Evolutionary conservation across 2,113 vertebrate species (phyloP), one percentile per base, ranked within the genome.

Genomic region (Leptobrachium ailaonicum): DNA sequence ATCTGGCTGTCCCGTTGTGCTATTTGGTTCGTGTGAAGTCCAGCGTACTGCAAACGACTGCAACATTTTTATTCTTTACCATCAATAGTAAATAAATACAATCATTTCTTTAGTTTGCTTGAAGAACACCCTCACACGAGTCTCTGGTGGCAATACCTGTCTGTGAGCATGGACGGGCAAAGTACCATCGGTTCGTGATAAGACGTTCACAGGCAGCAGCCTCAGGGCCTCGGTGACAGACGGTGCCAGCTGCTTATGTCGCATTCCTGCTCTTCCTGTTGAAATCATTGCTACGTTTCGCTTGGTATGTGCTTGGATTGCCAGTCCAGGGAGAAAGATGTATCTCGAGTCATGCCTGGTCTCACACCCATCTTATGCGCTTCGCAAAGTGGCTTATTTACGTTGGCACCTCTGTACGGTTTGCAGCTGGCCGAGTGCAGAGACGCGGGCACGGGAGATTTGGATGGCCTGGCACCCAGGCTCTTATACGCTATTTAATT

Each of bases 401-500:
- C 71, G 73, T 74, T 80, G 78, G 78, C 78, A 41, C 40, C 20
- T n/a, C 45, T 44, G 58, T 47, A 40, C 67, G 50, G 78, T 68
- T 42, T 73, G 12, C 78, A 80, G 78, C 78, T 80, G 78, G 63
- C 54, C 40, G 63, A 58, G 45, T 68, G 47, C 71, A 66, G 10
- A 41, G 40, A 54, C 53, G 69, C 54, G 40, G 60, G 43, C 60
- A 73, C 58, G 70, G 47, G 71, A 73, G 66, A 74, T 68, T 67
- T 58, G 71, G 50, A 80, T 67, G 63, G 14, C 50, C 58, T 80
- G 71, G 71, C 71, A 80, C 64, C 62, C 74, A 68, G 71, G 78
- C 78, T 58, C 64, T 40, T 6, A 45, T 45, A 66, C 58, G 60
- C 71, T 74, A 68, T 80, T 80, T 80, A 80, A 80, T 74, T 80